Base-by-base conservation (phyloP, 2,113 vertebrate genomes). In the Electrona antarctica region DNA sequence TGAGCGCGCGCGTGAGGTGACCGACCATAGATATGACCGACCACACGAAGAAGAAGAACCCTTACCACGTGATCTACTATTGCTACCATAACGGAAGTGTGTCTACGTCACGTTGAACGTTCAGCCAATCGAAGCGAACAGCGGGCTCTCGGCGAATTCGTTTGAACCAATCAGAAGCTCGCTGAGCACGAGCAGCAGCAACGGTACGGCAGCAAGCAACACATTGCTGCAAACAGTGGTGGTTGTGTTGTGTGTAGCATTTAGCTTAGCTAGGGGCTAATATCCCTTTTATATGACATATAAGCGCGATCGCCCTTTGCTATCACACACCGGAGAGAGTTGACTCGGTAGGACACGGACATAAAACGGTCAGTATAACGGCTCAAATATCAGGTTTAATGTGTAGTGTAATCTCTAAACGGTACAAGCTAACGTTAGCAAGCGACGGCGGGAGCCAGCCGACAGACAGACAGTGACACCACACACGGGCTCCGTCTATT, bases 111-210 rank as follows among this genome's bases (percentile, higher is more conserved):
- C 1, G 0, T 0, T 15, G 3, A 11, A 52, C 5, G 33, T 46
- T 8, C 0, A 68, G 54, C 90, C 88, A 94, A 91, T 93, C 76
- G 79, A 0, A 73, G 67, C 2, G 11, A 33, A 55, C 54, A 57
- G 89, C 91, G 84, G 79, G 79, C 86, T 70, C 57, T 74, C 62
- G 59, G 50, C 79, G 59, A 58, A 21, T 91, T 90, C 15, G 59
- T 80, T 54, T 62, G 15, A 14, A 52, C 92, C 91, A 92, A 94
- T 93, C 80, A 88, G 28, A 8, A 1, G 5, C 49, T 1, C 3
- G 52, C 0, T 0, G 1, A 59, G 0, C 1, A 1, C 3, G 29
- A 12, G 49, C 47, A 9, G 12, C n/a, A n/a, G 51, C 15, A 33
- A 49, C 1, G 14, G n/a, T 67, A 49, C 1, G 14, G n/a, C 69